These are phyloP conservation scores for Anoplolepis gracilipes DNA, from an alignment of 1,140 invertebrate genomes.

Conservation along the genomic window DNA sequence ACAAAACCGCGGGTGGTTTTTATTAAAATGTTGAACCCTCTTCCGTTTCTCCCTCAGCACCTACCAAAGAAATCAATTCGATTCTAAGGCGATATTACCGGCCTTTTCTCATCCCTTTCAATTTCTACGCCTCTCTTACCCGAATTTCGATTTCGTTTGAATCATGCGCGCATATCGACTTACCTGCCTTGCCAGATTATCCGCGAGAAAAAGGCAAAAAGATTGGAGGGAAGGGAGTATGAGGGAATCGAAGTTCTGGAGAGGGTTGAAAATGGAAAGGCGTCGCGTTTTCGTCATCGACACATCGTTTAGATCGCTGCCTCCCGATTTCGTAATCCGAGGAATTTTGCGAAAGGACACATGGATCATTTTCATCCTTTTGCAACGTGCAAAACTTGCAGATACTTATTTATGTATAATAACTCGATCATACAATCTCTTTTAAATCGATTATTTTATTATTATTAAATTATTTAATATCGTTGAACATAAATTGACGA, in stretches of 20 bases:
- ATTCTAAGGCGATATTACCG: constrained; percentile 64
- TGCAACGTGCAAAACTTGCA: no score
- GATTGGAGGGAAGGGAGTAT: no score
- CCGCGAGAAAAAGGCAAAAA: constrained; percentile 40
- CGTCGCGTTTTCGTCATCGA: constrained; percentile 57
- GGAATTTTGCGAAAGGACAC: background rate
- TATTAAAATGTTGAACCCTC: constrained; percentile 79
- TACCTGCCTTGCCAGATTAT: constrained; percentile 62
- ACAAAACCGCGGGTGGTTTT: constrained; percentile 79
- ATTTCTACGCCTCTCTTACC: background rate
- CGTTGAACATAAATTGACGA: background rate
- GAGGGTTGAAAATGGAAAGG: constrained; percentile 64
- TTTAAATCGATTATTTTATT: no score
- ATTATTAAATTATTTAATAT: background rate
- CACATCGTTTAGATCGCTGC: constrained; percentile 57
- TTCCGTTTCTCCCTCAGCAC: no score
- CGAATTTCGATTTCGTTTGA: constrained; percentile 68
- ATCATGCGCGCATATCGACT: constrained; percentile 63
- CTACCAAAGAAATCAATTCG: constrained; percentile 76
- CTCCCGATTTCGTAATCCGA: constrained; percentile 34
- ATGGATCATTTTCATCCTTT: constrained; percentile 38
- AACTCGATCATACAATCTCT: background rate
- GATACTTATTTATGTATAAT: background rate
- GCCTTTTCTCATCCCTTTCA: background rate
- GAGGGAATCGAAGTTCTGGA: background rate